Evolutionary conservation across 1,140 invertebrate genomes (phyloP).

Genomic region (Papilio polytes): DNA sequence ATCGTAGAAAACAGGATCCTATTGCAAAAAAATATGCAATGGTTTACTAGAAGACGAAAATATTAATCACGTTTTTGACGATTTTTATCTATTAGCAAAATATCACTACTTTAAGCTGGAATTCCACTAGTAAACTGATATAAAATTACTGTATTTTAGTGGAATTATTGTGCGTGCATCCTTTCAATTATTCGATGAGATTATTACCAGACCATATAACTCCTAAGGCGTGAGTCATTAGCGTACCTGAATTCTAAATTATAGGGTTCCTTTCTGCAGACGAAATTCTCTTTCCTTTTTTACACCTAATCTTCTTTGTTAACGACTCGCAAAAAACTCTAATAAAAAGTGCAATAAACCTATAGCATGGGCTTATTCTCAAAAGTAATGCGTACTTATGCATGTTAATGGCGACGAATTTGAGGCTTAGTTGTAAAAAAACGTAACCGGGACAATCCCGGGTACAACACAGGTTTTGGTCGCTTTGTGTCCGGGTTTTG

Average conservation of each 20-base stretch:
- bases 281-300: conserved; percentile 10
- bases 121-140: not conserved
- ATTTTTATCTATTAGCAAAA: too few relatives aligned
- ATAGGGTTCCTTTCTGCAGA: conserved; percentile 12
- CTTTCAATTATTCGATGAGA: not conserved
- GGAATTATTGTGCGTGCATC: not conserved
- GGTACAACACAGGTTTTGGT: not conserved
- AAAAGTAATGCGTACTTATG: not conserved
- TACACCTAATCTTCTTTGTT: not conserved
- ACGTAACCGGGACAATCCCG: not conserved
- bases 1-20: not conserved
- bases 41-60: too few relatives aligned
- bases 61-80: too few relatives aligned
- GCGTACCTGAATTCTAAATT: conserved; percentile 20
- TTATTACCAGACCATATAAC: not conserved
- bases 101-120: not conserved
- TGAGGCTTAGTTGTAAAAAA: not conserved
- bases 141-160: not conserved
- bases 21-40: not conserved
- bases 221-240: not conserved
- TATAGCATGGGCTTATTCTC: not conserved
- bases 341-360: not conserved
- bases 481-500: not conserved
- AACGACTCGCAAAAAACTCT: not conserved
- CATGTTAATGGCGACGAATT: not conserved